Base-by-base conservation (phyloP, 2,888 invertebrate genomes). In the Chydorus sphaericus region DNA sequence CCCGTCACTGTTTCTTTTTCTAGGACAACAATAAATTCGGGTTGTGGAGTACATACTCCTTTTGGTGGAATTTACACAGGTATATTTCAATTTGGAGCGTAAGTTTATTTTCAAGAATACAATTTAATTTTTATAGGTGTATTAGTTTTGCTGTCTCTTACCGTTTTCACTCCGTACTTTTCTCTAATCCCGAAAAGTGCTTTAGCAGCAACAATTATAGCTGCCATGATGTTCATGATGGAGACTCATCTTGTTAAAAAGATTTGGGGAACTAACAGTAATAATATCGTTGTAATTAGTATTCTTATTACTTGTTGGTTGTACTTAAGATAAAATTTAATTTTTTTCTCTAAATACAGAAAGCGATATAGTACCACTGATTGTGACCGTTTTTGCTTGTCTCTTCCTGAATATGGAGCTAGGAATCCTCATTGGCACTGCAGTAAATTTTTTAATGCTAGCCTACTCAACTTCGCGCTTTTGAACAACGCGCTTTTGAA, bases 181-280 rank as follows among this genome's bases (percentile, higher is more conserved):
- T 83, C 77, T 67, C 93, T 76, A 69, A 89, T 90, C 65, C 90
- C 90, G 1, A 86, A 83, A 68, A 78, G 91, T 7, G 79, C 85
- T 5, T 73, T 93, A 62, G 89, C 90, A 2, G 88, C 88, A 1
- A 84, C 93, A 63, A 92, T 93, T 66, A 88, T 92, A 62, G 84
- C 87, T 31, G 92, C 93, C 26, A 92, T 93, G 44, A 75, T 92
- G 55, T 88, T 89, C 69, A 90, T 90, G 89, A 82, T 90, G 18
- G 89, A 90, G 69, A 83, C 86, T 60, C 81, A 82, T 68, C 87
- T 90, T 53, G 75, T 90, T 52, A 83, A 84, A 63, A 83, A 87
- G 0, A 82, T 88, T 78, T 88, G 88, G 88, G 77, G 80, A 14
- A 85, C 86, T 1, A 82, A 83, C 59, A 81, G 84, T 60, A 78